phyloP scores from a whole-genome alignment of 2,113 vertebrate species.

The Strix aluco region DNA sequence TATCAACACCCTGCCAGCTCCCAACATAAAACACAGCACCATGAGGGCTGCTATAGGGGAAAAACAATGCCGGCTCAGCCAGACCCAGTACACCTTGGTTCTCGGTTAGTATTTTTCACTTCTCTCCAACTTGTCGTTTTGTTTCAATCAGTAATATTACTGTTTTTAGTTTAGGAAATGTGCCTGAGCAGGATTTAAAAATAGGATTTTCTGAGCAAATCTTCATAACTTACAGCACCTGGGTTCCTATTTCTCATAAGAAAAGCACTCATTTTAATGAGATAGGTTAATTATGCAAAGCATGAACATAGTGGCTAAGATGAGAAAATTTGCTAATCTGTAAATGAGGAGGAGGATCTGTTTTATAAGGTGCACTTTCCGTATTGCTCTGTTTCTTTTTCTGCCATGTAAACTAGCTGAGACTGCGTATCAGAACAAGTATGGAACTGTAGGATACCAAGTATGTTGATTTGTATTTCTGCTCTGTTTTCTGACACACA shows the following conservation, averaged over 20 bases:
- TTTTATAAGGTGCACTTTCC: neutral
- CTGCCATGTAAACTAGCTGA: neutral
- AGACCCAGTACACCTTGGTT: neutral
- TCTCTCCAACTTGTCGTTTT: conserved; percentile 37
- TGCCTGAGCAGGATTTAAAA: neutral
- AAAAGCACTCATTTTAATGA: conserved; percentile 11
- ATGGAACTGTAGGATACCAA: neutral
- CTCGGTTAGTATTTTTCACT: conserved; percentile 16
- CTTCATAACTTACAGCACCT: neutral
- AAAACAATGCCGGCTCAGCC: too few relatives aligned
- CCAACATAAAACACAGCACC: too few relatives aligned
- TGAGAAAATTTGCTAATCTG: neutral
- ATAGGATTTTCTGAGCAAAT: conserved; percentile 44
- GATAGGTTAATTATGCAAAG: conserved; percentile 35
- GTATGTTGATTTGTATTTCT: neutral
- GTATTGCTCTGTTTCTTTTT: neutral
- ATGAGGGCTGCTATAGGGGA: too few relatives aligned
- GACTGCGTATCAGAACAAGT: neutral
- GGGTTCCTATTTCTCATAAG: neutral
- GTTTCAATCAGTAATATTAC: conserved; percentile 23
- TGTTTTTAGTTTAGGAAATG: conserved; percentile 15
- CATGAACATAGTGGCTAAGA: neutral
- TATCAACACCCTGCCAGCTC: too few relatives aligned
- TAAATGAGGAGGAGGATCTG: neutral
- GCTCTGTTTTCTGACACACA: neutral